phyloP scores from a whole-genome alignment of 2,113 vertebrate genomes.

The Microcebus ravelobensis region DNA sequence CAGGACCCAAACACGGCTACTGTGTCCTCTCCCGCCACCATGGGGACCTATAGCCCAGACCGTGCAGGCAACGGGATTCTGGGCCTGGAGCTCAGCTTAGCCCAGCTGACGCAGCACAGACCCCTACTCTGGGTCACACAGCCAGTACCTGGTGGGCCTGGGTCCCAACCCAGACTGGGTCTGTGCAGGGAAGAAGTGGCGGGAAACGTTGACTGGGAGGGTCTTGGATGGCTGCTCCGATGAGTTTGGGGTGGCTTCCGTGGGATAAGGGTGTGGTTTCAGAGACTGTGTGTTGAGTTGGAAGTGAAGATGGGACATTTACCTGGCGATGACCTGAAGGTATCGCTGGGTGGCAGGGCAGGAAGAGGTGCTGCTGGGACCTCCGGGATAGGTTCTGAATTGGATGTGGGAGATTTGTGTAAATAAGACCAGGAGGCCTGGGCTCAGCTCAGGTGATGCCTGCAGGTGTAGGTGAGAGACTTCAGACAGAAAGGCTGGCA shows the following conservation, averaged over 20 bases:
- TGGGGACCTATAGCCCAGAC: background rate
- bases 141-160: too few species aligned
- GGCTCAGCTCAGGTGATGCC: background rate
- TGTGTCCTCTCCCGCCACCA: background rate
- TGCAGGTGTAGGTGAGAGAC: background rate
- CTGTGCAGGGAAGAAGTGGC: background rate
- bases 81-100: background rate
- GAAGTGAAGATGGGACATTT: background rate
- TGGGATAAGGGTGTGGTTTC: background rate
- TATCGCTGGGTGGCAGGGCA: background rate
- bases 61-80: background rate
- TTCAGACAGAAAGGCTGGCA: background rate
- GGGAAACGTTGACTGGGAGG: background rate
- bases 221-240: background rate
- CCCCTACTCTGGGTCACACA: background rate
- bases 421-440: background rate
- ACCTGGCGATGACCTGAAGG: background rate
- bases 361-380: background rate
- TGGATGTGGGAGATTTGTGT: background rate
- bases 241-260: background rate
- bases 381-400: background rate
- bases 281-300: background rate
- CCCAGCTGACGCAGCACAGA: background rate
- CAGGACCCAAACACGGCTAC: background rate
- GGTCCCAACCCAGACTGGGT: background rate